Percentiles rank a stretch among this genome's conserved stretches.
phyloP scores from a whole-genome alignment of 2,888 invertebrate species.

The Diplazon laetatorius region DNA sequence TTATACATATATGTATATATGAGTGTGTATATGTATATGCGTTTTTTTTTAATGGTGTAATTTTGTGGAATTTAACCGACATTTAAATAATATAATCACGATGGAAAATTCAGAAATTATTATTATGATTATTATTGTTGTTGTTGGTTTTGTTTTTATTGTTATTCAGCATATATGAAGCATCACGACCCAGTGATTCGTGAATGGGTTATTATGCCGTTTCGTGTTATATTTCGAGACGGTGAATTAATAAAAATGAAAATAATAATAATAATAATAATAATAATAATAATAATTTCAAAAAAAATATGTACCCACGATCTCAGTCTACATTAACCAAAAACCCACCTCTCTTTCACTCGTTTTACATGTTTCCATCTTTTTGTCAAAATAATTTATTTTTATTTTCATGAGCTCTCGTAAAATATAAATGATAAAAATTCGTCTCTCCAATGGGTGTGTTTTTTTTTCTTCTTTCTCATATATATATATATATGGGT shows the following conservation, averaged over 20 bases:
- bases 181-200: not conserved
- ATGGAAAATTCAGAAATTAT: not conserved
- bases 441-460: not conserved
- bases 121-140: not conserved
- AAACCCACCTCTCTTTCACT: not conserved
- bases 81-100: constrained; percentile 1
- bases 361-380: not conserved
- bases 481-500: no score
- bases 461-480: no score
- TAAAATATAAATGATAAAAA: constrained; percentile 17
- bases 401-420: no score
- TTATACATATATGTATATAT: not conserved
- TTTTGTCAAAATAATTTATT: not conserved
- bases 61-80: constrained; percentile 5
- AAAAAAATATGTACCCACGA: constrained; percentile 27
- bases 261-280: no score
- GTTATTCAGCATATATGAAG: not conserved
- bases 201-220: not conserved
- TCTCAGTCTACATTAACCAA: not conserved
- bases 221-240: not conserved
- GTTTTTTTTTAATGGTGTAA: constrained; percentile 18
- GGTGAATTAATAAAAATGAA: no score
- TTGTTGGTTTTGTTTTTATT: not conserved
- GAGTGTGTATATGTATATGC: not conserved
- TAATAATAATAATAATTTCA: no score